Evolutionary conservation across 2,797 vertebrate species (phyloP), one percentile per base, ranked within the genome.

Genomic region (Avahi laniger): DNA sequence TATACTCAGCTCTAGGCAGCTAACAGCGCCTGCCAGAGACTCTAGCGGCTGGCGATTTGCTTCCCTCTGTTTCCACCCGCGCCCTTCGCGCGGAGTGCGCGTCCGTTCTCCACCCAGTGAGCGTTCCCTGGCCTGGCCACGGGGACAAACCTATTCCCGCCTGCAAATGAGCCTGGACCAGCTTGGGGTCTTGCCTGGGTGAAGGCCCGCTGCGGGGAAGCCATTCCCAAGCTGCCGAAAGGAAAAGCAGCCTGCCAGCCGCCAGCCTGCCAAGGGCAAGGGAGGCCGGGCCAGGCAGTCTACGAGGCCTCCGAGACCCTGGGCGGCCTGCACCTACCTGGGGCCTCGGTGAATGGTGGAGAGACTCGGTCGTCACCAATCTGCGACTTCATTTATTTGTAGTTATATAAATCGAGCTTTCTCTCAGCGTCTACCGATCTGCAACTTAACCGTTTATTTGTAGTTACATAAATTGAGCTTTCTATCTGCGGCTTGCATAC

Each of bases 241-340:
- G 52, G 7, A 46, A 65, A 38, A 73, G 26, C 38, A 46, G 61
- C 33, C 69, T 73, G 41, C 69, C 69, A 18, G 76, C 63, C 54
- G 1, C 80, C 75, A 6, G 13, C 75, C 22, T 70, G 95, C 97
- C 96, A 96, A 96, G 96, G 95, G 95, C 94, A 96, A 65, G 65
- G 35, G 52, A 96, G 85, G 82, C 33, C 76, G 46, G 6, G 28
- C 43, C 17, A 20, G 43, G 33, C 72, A 1, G 30, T n/a, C n/a
- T 48, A 1, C 0, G 57, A 80, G 72, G 84, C 76, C 91, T 78
- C 89, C 4, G 80, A 72, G 73, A 8, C 52, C 41, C 57, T 2
- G 7, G 35, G 7, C 20, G 2, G 75, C 80, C 48, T 50, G 82
- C 73, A 94, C 88, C 63, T 97, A 96, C 92, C 88, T 95, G 95